These are phyloP conservation scores for Thysanoteuthis rhombus DNA, from an alignment of 2,888 invertebrate genomes.

Conservation along the genomic window DNA sequence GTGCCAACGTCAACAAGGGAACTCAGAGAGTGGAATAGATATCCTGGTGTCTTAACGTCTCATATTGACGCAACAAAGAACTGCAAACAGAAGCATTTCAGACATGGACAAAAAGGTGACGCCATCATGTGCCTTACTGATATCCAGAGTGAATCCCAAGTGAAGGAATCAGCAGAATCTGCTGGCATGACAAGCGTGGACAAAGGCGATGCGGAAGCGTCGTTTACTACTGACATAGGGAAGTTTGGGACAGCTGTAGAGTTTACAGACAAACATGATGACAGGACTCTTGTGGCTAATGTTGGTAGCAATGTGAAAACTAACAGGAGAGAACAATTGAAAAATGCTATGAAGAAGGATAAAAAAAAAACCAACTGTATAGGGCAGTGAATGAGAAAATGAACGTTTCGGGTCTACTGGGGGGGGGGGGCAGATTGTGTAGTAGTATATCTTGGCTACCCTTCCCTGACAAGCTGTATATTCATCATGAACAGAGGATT, in stretches of 20 bases:
- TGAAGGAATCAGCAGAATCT: background rate
- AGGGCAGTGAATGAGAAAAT: no score
- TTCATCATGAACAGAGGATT: background rate
- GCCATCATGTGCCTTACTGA: background rate
- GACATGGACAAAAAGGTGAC: background rate
- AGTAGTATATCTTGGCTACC: no score
- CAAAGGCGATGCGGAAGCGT: background rate
- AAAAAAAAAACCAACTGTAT: background rate
- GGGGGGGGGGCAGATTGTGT: background rate
- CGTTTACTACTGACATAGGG: background rate
- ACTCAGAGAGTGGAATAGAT: background rate
- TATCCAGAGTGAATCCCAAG: background rate
- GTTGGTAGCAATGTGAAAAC: background rate
- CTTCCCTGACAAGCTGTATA: background rate
- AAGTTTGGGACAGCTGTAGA: background rate
- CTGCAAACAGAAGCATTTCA: background rate
- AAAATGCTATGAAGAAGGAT: background rate
- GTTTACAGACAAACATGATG: background rate
- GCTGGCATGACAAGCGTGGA: background rate
- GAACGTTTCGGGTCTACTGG: background rate
- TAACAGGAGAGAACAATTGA: background rate
- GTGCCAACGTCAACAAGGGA: no score
- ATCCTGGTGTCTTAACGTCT: background rate
- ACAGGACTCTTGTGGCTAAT: background rate
- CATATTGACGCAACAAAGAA: background rate